Evolutionary conservation across 2,888 invertebrate genomes (phyloP), one percentile per base, ranked within the genome.

Genomic region (Epinotia nisella): DNA sequence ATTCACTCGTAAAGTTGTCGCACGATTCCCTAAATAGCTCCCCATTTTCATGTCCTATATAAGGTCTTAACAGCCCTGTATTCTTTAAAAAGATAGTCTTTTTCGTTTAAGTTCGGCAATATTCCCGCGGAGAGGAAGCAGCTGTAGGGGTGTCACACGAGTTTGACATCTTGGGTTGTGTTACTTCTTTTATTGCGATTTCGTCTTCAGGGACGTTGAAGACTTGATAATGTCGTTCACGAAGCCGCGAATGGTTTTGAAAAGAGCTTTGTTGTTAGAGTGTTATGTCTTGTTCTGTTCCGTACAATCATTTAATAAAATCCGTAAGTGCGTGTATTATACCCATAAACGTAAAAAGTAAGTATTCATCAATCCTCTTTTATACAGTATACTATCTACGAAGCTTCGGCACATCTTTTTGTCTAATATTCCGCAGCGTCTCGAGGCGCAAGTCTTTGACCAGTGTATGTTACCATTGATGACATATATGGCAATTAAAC

Each of bases 151-250:
- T 71, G 71, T 60, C 71, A 71, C 65, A 59, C 65, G 65, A 66
- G 41, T 65, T 71, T 71, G 71, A 71, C 71, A 66, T 60, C 62
- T n/a, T 41, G 59, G 65, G 17, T 71, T 66, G 39, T 59, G 71
- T 65, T 66, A 60, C 71, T 71, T 70, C 55, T 70, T 71, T 71
- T 71, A 71, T 71, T 71, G 59, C 71, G 58, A 45, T 66, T 53
- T 39, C 59, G 66, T 71, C 71, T 70, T 45, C 24, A 24, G 59
- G 59, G 66, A 71, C 60, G 59, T 66, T 58, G 41, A 49, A 51
- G 21, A 15, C 45, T 58, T 64, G 65, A 71, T 66, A 71, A 71
- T 59, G 65, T 58, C 65, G 49, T 51, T 70, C 62, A 58, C 62
- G 70, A 65, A 71, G 65, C 51, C 58, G 59, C 51, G 61, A 70